Evolutionary conservation across 2,888 invertebrate genomes (phyloP).

Genomic region (Galerucella pusilla): DNA sequence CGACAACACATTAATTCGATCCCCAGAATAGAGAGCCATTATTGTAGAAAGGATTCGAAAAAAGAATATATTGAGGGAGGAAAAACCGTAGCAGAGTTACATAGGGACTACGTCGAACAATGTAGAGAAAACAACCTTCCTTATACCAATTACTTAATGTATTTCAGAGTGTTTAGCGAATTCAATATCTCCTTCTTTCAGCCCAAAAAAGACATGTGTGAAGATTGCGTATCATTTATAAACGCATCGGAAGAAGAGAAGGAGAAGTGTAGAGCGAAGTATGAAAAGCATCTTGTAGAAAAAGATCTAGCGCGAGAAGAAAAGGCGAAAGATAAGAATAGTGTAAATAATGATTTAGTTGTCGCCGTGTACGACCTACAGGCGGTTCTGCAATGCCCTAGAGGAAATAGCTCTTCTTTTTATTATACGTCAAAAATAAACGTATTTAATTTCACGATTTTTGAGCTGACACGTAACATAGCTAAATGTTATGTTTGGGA

Average conservation of each 20-base stretch:
- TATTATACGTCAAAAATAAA: too few species aligned
- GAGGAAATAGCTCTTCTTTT: too few species aligned
- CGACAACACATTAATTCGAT: neutral
- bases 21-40: neutral
- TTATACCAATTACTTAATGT: neutral
- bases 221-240: neutral
- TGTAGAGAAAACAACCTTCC: neutral
- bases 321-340: conserved; percentile 8
- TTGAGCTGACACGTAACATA: too few species aligned
- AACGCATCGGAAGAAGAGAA: neutral
- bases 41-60: neutral
- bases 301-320: neutral
- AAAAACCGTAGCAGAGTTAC: neutral
- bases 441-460: too few species aligned
- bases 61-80: neutral
- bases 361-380: too few species aligned
- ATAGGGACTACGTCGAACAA: neutral
- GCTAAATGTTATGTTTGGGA: too few species aligned
- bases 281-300: neutral
- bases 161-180: too few species aligned
- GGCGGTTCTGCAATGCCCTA: too few species aligned
- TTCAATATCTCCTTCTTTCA: neutral
- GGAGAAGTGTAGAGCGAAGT: neutral
- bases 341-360: too few species aligned
- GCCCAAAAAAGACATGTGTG: neutral